Evolutionary conservation across 1,140 invertebrate species (phyloP).

Genomic region (Drosophila melanogaster): Release_6_plus_ISO1_MT NT_033777.3:10570001-10570500

Average conservation of each 20-base stretch:
- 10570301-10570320: constrained; percentile 35
- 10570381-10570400: constrained; percentile 24
- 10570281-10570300: constrained; percentile 4
- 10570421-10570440: constrained; percentile 34
- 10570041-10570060: constrained; percentile 67
- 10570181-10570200: background rate
- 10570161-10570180: background rate
- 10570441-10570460: constrained; percentile 68
- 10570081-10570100: background rate
- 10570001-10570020: constrained; percentile 7
- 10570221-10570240: background rate
- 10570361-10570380: constrained; percentile 40
- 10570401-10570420: background rate
- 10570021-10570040: constrained; percentile 4
- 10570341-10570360: constrained; percentile 64
- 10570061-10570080: constrained; percentile 64
- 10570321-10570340: constrained; percentile 51
- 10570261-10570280: constrained; percentile 6
- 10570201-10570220: background rate
- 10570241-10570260: constrained; percentile 6
- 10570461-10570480: constrained; percentile 59
- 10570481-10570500: constrained; percentile 15
- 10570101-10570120: background rate
- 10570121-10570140: background rate
- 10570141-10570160: background rate